Conservation (phyloP, 2,888 invertebrate genomes). For the Melanostoma scalare region DNA sequence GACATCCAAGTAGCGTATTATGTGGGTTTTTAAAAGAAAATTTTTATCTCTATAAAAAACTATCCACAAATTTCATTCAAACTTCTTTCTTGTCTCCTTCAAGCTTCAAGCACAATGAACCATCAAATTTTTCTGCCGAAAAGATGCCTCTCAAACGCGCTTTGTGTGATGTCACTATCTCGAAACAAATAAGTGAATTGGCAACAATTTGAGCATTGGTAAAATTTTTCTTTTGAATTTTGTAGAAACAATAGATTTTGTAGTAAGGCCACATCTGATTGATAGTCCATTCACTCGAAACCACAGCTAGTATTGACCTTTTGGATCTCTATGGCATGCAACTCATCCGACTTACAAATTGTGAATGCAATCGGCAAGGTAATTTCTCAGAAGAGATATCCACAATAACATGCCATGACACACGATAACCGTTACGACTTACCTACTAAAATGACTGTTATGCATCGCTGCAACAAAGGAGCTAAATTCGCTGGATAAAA, state of each 20-base stretch:
- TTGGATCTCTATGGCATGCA: constrained; percentile 17
- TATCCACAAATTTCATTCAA: no score
- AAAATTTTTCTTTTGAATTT: constrained; percentile 8
- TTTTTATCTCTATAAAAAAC: no score
- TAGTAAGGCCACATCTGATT: constrained; percentile 44
- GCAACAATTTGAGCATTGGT: background rate
- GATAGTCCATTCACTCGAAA: constrained; percentile 35
- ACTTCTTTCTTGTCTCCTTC: no score
- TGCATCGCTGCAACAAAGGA: constrained; percentile 51
- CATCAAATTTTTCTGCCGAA: no score
- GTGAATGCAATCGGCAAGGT: constrained; percentile 49
- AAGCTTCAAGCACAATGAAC: no score
- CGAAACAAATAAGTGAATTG: background rate
- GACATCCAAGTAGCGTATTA: no score
- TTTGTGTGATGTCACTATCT: no score
- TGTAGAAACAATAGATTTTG: constrained; percentile 14
- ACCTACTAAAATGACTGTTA: constrained; percentile 55
- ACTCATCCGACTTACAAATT: constrained; percentile 41
- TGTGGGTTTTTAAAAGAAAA: no score
- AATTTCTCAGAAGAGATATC: constrained; percentile 50
- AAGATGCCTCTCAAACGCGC: no score
- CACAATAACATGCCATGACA: constrained; percentile 37
- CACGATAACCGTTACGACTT: constrained; percentile 57
- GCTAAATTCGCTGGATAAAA: constrained; percentile 58
- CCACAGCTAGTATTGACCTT: constrained; percentile 44